A percentile compares a stretch with the other conserved stretches of the same genome.
These are phyloP conservation scores for Coracias cyanogaster DNA, from an alignment of 2,797 vertebrate species.

Conservation along the genomic window DNA sequence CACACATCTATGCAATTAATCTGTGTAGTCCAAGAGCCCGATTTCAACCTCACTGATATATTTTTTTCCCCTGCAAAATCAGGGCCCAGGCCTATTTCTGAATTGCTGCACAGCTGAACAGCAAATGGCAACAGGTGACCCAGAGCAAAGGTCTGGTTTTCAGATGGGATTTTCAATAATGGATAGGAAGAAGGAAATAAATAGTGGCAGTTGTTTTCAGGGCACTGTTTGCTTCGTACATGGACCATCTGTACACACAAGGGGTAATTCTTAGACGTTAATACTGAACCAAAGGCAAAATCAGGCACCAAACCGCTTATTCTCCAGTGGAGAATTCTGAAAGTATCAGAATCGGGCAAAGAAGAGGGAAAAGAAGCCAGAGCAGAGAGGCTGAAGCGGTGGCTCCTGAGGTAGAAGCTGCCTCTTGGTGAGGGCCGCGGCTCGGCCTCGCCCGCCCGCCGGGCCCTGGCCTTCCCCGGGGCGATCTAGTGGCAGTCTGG, in stretches of 20 bases:
- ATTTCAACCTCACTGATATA: neutral
- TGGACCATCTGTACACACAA: neutral
- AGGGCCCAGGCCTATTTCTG: neutral
- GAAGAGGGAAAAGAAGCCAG: neutral
- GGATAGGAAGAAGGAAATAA: neutral
- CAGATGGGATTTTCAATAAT: neutral
- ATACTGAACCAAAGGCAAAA: neutral
- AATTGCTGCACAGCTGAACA: neutral
- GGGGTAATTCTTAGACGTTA: neutral
- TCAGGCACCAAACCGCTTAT: neutral
- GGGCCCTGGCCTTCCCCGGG: too few relatives aligned
- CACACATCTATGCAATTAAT: neutral
- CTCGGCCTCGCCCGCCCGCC: too few relatives aligned
- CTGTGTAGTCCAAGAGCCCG: neutral
- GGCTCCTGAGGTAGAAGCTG: neutral
- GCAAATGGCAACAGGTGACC: neutral
- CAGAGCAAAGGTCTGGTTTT: neutral
- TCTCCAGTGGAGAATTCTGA: neutral
- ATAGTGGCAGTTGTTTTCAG: neutral
- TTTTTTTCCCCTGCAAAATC: neutral
- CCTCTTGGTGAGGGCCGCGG: too few relatives aligned
- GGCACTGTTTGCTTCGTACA: fast-evolving
- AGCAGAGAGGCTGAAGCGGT: too few relatives aligned
- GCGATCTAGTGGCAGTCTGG: too few relatives aligned
- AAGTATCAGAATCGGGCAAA: neutral